Conservation (phyloP, 2,888 invertebrate genomes). For the Epirrhoe tristata region DNA sequence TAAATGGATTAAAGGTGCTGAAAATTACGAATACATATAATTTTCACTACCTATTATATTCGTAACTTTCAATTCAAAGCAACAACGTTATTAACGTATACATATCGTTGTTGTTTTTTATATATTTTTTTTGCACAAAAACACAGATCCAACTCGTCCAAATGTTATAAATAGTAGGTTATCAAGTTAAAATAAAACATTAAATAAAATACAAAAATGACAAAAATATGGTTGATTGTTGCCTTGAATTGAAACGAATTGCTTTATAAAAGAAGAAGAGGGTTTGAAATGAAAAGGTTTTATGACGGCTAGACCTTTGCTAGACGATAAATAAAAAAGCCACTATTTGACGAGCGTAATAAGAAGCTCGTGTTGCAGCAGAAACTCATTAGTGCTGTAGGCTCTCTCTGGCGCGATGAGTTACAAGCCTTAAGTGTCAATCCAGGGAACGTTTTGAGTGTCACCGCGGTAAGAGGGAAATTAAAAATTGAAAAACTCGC, state of each 20-base stretch:
- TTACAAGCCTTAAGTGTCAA: constrained; percentile 75
- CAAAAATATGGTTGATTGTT: no score
- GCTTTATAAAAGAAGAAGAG: constrained; percentile 7
- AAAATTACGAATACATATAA: no score
- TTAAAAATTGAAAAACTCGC: constrained; percentile 84
- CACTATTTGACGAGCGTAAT: constrained; percentile 42
- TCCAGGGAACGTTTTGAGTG: constrained; percentile 71
- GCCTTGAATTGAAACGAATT: constrained; percentile 5
- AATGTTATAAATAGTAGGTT: constrained; percentile 1
- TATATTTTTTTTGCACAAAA: no score
- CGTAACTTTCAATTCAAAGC: no score
- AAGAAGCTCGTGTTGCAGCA: constrained; percentile 52
- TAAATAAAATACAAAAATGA: no score
- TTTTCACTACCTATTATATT: no score
- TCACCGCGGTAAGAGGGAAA: constrained; percentile 77
- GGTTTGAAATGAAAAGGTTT: constrained; percentile 24
- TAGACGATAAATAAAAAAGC: constrained; percentile 34
- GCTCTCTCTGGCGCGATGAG: constrained; percentile 57
- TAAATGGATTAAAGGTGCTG: constrained; percentile 28
- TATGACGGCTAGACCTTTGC: constrained; percentile 27
- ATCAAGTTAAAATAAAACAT: no score
- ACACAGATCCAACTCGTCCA: no score
- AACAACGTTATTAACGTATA: no score
- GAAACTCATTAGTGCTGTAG: constrained; percentile 56
- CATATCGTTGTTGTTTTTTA: no score